A percentile compares a stretch with the other conserved stretches of the same genome.
Evolutionary conservation across 2,888 invertebrate genomes (phyloP).

Genomic region (Cabera pusaria): DNA sequence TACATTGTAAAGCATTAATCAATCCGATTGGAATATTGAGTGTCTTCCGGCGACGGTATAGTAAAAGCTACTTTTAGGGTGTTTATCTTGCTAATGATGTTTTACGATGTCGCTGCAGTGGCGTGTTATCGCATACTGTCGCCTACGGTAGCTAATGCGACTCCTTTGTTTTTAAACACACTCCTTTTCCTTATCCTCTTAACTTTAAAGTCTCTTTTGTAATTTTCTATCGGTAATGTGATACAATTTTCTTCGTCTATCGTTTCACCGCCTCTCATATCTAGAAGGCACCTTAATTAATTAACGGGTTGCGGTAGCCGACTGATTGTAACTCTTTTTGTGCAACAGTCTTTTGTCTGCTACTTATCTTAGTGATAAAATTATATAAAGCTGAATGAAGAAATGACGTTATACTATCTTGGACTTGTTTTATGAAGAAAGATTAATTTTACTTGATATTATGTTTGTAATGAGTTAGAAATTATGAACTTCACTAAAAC

Average conservation of each 20-base stretch:
- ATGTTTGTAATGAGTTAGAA: too few species aligned
- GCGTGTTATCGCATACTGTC: conserved; percentile 63
- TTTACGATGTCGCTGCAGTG: conserved; percentile 71
- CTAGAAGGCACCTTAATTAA: conserved; percentile 67
- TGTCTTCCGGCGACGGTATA: conserved; percentile 57
- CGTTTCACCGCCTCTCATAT: conserved; percentile 72
- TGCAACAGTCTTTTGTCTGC: conserved; percentile 66
- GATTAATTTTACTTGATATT: too few species aligned
- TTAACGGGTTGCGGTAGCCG: conserved; percentile 71
- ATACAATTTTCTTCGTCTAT: conserved; percentile 48
- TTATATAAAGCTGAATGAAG: conserved; percentile 17
- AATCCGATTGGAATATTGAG: conserved; percentile 13
- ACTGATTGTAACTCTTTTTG: conserved; percentile 63
- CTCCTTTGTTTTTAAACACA: conserved; percentile 31
- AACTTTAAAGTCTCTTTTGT: conserved; percentile 41
- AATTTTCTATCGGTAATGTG: conserved; percentile 29
- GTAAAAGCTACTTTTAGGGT: conserved; percentile 66
- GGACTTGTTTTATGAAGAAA: too few species aligned
- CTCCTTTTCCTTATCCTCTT: conserved; percentile 32
- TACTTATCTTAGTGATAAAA: conserved; percentile 51
- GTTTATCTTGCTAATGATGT: conserved; percentile 81
- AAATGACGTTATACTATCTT: too few species aligned
- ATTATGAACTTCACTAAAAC: too few species aligned
- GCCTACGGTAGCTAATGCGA: conserved; percentile 71
- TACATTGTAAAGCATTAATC: conserved; percentile 21